These are phyloP conservation scores for Nothocercus nigrocapillus DNA, from an alignment of 2,113 vertebrate species.

Conservation along the genomic window DNA sequence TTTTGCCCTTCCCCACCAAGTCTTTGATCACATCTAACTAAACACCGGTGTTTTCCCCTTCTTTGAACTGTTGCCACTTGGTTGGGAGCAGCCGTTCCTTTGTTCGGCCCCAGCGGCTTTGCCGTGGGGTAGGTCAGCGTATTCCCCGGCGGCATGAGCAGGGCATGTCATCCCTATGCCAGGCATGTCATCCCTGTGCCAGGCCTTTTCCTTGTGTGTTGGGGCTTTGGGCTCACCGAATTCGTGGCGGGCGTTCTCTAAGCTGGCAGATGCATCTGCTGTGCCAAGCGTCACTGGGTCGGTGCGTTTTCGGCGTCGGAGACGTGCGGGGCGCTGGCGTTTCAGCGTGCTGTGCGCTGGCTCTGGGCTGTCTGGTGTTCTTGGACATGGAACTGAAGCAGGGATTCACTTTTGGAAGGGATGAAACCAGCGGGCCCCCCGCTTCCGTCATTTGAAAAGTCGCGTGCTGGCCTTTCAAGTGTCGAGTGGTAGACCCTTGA, in stretches of 20 bases:
- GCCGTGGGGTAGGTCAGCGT: not conserved
- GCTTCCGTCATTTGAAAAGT: not conserved
- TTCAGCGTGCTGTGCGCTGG: not conserved
- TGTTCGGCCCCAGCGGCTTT: not conserved
- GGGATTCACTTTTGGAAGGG: not conserved
- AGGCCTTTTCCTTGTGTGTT: not conserved
- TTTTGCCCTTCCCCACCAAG: not conserved
- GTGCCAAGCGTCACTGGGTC: accelerated
- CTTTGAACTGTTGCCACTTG: not conserved
- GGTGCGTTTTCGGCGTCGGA: accelerated
- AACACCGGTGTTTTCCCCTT: not conserved
- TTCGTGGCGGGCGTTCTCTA: accelerated
- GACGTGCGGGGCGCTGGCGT: accelerated
- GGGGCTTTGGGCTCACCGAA: not conserved
- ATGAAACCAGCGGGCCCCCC: not conserved
- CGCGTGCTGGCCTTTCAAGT: not conserved
- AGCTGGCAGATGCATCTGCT: not conserved
- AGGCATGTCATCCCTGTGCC: too few species aligned
- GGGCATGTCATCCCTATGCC: not conserved
- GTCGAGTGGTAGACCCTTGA: not conserved
- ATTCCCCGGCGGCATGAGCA: too few species aligned
- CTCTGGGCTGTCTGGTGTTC: not conserved
- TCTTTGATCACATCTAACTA: not conserved
- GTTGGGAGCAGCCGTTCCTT: not conserved
- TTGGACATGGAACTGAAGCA: not conserved